Percentiles rank a stretch among this genome's conserved stretches.
These are phyloP conservation scores for Lamellibrachia satsuma DNA, from an alignment of 2,888 invertebrate species.

Conservation along the genomic window DNA sequence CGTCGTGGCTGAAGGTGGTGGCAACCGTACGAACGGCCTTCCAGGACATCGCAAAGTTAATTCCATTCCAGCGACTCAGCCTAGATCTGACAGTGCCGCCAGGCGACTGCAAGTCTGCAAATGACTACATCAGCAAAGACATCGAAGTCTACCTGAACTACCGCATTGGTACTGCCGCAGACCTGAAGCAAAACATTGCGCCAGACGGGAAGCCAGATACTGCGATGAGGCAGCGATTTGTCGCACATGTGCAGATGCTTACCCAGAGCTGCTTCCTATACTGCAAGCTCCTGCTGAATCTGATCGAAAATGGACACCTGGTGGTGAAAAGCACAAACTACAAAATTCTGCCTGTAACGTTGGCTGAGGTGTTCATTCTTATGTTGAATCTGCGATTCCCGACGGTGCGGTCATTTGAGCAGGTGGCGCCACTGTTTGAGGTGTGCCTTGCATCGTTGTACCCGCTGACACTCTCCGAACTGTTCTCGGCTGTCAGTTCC, in stretches of 20 bases:
- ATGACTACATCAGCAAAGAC: slow-evolving; percentile 69
- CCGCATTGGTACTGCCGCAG: slow-evolving; percentile 81
- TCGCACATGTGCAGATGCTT: slow-evolving; percentile 82
- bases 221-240: slow-evolving; percentile 71
- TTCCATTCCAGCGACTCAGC: slow-evolving; percentile 75
- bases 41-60: slow-evolving; percentile 81
- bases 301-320: slow-evolving; percentile 89
- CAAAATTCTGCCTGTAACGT: slow-evolving; percentile 71
- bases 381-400: slow-evolving; percentile 92
- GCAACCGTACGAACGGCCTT: slow-evolving; percentile 87
- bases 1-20: slow-evolving; percentile 89
- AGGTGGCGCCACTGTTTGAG: slow-evolving; percentile 82
- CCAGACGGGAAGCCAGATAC: slow-evolving; percentile 56
- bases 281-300: slow-evolving; percentile 88
- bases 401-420: slow-evolving; percentile 88
- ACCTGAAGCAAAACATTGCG: slow-evolving; percentile 81
- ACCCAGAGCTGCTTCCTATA: slow-evolving; percentile 89
- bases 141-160: slow-evolving; percentile 86
- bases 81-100: slow-evolving; percentile 54
- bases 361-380: slow-evolving; percentile 78
- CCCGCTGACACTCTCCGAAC: slow-evolving; percentile 88
- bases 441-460: slow-evolving; percentile 90
- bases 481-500: slow-evolving; percentile 92
- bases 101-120: slow-evolving; percentile 29
- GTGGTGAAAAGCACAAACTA: slow-evolving; percentile 93